Base-by-base conservation (phyloP, 2,888 invertebrate genomes). In the Ametastegia equiseti region DNA sequence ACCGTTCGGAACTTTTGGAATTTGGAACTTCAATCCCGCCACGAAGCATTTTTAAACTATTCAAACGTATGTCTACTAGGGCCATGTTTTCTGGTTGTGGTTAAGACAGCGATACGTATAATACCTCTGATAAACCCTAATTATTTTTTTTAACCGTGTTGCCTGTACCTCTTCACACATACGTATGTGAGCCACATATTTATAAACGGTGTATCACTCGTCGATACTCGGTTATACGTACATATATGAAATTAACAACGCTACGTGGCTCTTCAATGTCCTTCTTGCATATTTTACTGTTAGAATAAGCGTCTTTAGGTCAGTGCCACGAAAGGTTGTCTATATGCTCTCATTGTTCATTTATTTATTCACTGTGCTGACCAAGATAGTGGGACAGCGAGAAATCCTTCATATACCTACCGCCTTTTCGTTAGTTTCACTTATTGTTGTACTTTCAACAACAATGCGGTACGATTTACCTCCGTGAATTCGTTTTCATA, bases 311-410 rank as follows among this genome's bases (percentile, higher is more conserved):
- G 65, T 23, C 57, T 47, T 47, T 36, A 80, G 50, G 82, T 50
- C 81, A 82, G 23, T 78, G 69, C 71, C 82, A 71, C 45, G 39
- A 50, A 60, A 50, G 33, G 3, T 42, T 30, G 19, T n/a, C 54
- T 73, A 75, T 83, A 79, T 85, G 81, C 80, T 84, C 81, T 84
- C 88, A 33, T 75, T 36, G 33, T 36, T 75, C 86, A 90, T 79
- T 79, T 60, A 79, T 39, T 63, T 27, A n/a, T 30, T 42, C 27
- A 63, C 63, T 36, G n/a, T n/a, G 36, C 27, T 27, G 42, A 39
- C 13, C 33, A 11, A 39, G 65, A 63, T 63, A 63, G 3, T 19
- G 11, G 7, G 9, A n/a, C 65, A 39, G 33, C 9, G 0, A 65
- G 11, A 19, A 67, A 67, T 67, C 2, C 39, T 33, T 39, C 19